A percentile compares a stretch with the other conserved stretches of the same genome.
These are phyloP conservation scores for Lathronympha strigana DNA, from an alignment of 2,888 invertebrate genomes.

Conservation along the genomic window DNA sequence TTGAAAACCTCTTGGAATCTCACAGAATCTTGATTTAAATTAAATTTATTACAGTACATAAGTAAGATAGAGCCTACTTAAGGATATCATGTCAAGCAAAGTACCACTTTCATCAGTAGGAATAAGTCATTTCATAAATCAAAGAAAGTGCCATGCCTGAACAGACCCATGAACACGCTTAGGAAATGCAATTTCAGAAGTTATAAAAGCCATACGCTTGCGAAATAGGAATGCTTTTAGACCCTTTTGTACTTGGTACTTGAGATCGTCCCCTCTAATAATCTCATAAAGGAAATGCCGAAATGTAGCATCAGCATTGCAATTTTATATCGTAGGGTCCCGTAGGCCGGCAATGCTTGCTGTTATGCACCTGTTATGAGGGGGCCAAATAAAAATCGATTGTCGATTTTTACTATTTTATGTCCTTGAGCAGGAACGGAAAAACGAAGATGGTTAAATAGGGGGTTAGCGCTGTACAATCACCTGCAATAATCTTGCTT, in stretches of 20 bases:
- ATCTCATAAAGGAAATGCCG: conserved; percentile 65
- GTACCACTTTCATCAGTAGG: conserved; percentile 14
- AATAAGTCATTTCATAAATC: conserved; percentile 31
- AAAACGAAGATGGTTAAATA: too few species aligned
- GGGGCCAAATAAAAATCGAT: background rate
- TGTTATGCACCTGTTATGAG: conserved; percentile 1
- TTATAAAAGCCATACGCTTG: background rate
- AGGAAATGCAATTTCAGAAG: conserved; percentile 48
- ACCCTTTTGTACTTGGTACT: background rate
- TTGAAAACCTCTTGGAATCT: background rate
- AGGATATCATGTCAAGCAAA: conserved; percentile 5
- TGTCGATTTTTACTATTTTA: background rate
- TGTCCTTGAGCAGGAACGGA: too few species aligned
- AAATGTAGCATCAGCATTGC: conserved; percentile 72
- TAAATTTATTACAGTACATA: background rate
- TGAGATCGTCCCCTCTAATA: conserved; percentile 53
- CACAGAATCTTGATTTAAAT: background rate
- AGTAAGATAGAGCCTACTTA: background rate
- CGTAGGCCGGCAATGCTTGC: conserved; percentile 6
- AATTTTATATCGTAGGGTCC: conserved; percentile 78
- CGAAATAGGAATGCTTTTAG: background rate
- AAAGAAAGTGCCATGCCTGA: conserved; percentile 32
- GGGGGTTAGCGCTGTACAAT: too few species aligned
- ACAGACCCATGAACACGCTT: conserved; percentile 38
- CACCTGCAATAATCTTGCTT: too few species aligned